Conservation (phyloP, 1,140 invertebrate species). For the Drosophila oshimai region DNA sequence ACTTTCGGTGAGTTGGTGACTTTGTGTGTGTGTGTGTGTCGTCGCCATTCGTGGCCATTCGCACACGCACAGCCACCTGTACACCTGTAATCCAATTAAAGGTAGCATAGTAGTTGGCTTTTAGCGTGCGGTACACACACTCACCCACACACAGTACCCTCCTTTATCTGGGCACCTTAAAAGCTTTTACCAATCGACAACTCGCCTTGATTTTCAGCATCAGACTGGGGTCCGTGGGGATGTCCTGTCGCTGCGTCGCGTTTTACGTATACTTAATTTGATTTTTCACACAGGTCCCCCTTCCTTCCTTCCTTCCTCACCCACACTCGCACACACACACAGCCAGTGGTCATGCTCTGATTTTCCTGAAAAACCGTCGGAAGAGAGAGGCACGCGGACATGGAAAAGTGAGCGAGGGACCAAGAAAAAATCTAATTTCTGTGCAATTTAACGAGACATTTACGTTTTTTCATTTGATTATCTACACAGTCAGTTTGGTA, state of each 20-base stretch:
- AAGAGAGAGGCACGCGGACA: not conserved
- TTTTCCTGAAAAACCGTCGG: conserved; percentile 45
- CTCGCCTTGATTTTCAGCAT: conserved; percentile 76
- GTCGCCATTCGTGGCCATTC: conserved; percentile 24
- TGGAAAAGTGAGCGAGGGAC: conserved; percentile 8
- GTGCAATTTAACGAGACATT: conserved; percentile 82
- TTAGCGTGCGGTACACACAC: conserved; percentile 58
- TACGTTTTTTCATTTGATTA: conserved; percentile 82
- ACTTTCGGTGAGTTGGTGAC: conserved; percentile 42
- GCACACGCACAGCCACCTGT: conserved; percentile 45
- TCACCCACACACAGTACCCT: conserved; percentile 2
- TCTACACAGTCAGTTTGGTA: conserved; percentile 76
- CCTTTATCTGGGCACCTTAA: conserved; percentile 69
- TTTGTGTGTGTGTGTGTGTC: conserved; percentile 26
- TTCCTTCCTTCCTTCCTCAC: conserved; percentile 2
- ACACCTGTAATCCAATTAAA: conserved; percentile 81
- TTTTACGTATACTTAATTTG: conserved; percentile 81
- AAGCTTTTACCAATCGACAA: conserved; percentile 81
- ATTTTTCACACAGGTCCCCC: conserved; percentile 67
- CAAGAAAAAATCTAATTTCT: conserved; percentile 79
- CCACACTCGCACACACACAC: conserved; percentile 22
- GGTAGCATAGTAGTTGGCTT: conserved; percentile 79
- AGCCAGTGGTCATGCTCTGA: conserved; percentile 76
- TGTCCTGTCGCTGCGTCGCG: conserved; percentile 57
- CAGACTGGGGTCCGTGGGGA: conserved; percentile 15